Conservation (phyloP, 2,113 vertebrate genomes). For the Pseudorasbora parva region DNA sequence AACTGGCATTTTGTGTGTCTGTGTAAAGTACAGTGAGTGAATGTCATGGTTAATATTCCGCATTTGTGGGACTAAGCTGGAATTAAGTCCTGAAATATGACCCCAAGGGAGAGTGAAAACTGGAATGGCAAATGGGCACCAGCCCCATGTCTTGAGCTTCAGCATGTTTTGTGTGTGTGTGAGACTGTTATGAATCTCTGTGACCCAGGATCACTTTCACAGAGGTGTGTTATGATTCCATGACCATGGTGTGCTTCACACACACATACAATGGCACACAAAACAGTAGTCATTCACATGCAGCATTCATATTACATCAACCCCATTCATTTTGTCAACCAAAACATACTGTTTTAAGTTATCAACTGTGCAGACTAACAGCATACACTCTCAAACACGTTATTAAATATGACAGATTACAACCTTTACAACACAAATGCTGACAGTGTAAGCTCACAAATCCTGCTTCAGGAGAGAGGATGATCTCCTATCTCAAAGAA, state of each 20-base stretch:
- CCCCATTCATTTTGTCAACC: background rate
- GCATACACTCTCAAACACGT: background rate
- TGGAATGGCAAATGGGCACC: conserved; percentile 39
- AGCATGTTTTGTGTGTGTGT: conserved; percentile 51
- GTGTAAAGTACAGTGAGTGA: background rate
- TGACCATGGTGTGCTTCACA: conserved; percentile 32
- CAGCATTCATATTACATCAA: background rate
- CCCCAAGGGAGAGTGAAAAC: conserved; percentile 38
- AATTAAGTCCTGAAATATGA: conserved; percentile 53
- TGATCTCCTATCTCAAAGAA: conserved; percentile 17
- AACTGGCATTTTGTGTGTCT: conserved; percentile 6
- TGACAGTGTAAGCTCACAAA: background rate
- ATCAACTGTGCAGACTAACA: background rate
- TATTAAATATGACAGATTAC: conserved; percentile 22
- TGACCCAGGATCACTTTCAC: conserved; percentile 54
- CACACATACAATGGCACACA: conserved; percentile 14
- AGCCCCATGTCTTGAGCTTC: conserved; percentile 30
- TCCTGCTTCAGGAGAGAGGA: conserved; percentile 39
- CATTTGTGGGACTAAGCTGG: conserved; percentile 29
- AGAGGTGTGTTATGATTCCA: conserved; percentile 55
- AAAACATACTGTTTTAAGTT: background rate
- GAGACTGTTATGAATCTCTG: conserved; percentile 57
- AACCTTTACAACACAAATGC: conserved; percentile 2
- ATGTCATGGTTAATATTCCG: conserved; percentile 44
- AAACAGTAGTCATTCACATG: background rate